These are phyloP conservation scores for Leptogaster cylindrica DNA, from an alignment of 2,888 invertebrate species.

Conservation along the genomic window DNA sequence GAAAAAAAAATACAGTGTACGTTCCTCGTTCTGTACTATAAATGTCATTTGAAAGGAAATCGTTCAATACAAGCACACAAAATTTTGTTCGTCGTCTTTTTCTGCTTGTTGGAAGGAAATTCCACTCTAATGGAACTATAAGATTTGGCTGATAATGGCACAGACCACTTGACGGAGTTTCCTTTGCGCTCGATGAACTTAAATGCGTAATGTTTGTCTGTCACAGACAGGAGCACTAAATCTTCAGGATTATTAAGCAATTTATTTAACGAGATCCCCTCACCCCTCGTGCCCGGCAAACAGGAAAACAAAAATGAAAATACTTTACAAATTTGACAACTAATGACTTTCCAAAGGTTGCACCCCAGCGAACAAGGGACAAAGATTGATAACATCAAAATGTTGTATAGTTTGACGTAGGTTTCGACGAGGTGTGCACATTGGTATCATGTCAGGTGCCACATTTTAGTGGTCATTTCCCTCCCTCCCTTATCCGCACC, in stretches of 20 bases:
- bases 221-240: background rate
- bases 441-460: too few relatives aligned
- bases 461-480: too few relatives aligned
- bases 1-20: too few relatives aligned
- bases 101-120: background rate
- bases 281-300: too few relatives aligned
- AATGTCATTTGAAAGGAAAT: slow-evolving; percentile 1
- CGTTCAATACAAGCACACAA: background rate
- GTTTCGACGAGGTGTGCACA: too few relatives aligned
- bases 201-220: background rate
- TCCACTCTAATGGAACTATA: background rate
- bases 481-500: too few relatives aligned
- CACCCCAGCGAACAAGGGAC: too few relatives aligned
- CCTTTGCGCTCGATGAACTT: background rate
- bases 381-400: too few relatives aligned
- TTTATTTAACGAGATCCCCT: background rate
- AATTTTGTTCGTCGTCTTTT: background rate
- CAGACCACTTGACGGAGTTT: background rate
- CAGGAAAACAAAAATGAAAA: too few relatives aligned
- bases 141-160: background rate
- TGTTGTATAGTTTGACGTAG: too few relatives aligned
- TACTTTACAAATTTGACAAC: too few relatives aligned
- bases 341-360: too few relatives aligned
- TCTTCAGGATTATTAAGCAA: background rate
- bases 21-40: background rate